These are phyloP conservation scores for Drosophila nikananu DNA, from an alignment of 1,140 invertebrate genomes.

Conservation along the genomic window DNA sequence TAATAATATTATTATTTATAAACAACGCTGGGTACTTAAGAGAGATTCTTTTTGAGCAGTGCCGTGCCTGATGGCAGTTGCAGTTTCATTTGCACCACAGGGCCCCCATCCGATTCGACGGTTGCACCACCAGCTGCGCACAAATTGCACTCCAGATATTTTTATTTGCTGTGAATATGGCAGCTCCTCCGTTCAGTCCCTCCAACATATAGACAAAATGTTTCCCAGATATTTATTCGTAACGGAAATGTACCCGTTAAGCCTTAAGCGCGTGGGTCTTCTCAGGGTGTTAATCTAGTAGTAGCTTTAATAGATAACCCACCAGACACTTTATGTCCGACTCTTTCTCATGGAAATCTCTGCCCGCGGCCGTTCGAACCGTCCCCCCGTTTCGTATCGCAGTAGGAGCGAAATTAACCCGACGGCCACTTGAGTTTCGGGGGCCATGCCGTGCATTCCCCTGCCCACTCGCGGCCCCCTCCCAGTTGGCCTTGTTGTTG, in stretches of 20 bases:
- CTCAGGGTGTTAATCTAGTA: conserved; percentile 71
- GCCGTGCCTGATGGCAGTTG: conserved; percentile 36
- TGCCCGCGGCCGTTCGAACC: conserved; percentile 1
- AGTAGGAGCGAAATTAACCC: conserved; percentile 82
- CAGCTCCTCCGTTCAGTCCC: conserved; percentile 32
- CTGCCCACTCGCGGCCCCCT: conserved; percentile 9
- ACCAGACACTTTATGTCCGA: conserved; percentile 61
- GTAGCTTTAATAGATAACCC: conserved; percentile 84
- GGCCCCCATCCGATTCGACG: conserved; percentile 59
- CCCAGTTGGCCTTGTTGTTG: conserved; percentile 44
- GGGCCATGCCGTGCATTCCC: conserved; percentile 16
- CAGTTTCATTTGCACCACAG: conserved; percentile 59
- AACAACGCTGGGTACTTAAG: too few species aligned
- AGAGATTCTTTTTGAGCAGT: neutral
- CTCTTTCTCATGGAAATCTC: conserved; percentile 69
- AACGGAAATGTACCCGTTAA: conserved; percentile 51
- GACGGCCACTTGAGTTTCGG: conserved; percentile 53
- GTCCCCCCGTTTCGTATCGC: conserved; percentile 26
- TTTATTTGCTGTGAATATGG: conserved; percentile 82
- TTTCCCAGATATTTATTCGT: conserved; percentile 39
- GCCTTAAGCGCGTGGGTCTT: conserved; percentile 32
- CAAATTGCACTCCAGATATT: conserved; percentile 82
- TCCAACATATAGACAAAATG: conserved; percentile 6
- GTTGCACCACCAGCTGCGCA: conserved; percentile 82
- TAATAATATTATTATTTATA: neutral